Evolutionary conservation across 2,888 invertebrate species (phyloP).

Genomic region (Tortricodes alternella): DNA sequence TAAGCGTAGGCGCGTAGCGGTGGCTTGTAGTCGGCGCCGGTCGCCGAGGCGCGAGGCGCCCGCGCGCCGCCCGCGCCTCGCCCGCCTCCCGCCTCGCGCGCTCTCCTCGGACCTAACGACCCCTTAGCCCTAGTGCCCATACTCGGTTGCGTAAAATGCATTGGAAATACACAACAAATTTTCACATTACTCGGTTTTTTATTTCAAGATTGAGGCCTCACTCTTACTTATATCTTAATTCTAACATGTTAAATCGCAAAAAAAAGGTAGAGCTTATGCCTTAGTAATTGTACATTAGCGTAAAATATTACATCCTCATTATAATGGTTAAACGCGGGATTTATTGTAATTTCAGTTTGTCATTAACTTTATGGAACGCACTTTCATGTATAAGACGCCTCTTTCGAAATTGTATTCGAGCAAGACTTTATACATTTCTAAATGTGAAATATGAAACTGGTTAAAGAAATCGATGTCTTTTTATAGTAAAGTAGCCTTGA

Average conservation of each 20-base stretch:
- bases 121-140: constrained; percentile 50
- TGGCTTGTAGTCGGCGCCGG: constrained; percentile 39
- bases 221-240: constrained; percentile 25
- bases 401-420: constrained; percentile 31
- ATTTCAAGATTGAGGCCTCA: constrained; percentile 53
- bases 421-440: constrained; percentile 32
- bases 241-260: constrained; percentile 30
- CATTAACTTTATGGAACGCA: constrained; percentile 23
- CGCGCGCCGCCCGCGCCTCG: constrained; percentile 15
- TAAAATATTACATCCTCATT: constrained; percentile 11
- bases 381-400: constrained; percentile 31
- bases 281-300: constrained; percentile 30
- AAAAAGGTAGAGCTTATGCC: constrained; percentile 30
- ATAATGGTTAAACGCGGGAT: constrained; percentile 16
- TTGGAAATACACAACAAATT: constrained; percentile 75
- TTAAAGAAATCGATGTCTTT: constrained; percentile 32
- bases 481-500: constrained; percentile 28
- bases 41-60: constrained; percentile 3
- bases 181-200: constrained; percentile 73
- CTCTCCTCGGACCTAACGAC: constrained; percentile 52
- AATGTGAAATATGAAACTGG: constrained; percentile 32
- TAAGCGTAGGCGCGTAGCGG: constrained; percentile 59
- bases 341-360: constrained; percentile 25
- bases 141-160: constrained; percentile 64
- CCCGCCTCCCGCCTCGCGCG: constrained; percentile 42